phyloP scores from a whole-genome alignment of 2,797 vertebrate species.

The Chelon labrosus region DNA sequence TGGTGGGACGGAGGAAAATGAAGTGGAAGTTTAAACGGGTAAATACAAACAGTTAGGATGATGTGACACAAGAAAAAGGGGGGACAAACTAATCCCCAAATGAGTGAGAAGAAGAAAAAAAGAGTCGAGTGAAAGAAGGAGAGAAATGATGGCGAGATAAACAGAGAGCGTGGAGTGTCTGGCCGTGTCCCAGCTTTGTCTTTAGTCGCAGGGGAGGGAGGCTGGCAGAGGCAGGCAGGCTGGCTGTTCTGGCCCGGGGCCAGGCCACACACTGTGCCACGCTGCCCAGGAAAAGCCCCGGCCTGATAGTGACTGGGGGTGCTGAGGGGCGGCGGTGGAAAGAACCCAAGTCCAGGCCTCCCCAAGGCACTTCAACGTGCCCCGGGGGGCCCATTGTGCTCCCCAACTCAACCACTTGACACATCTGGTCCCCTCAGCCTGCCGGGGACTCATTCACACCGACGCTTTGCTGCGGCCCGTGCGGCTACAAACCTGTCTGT shows the following conservation, averaged over 20 bases:
- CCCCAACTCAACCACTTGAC: constrained; percentile 62
- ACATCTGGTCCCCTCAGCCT: constrained; percentile 70
- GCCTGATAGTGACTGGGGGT: constrained; percentile 56
- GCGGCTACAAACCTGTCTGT: constrained; percentile 25
- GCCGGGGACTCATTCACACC: constrained; percentile 45
- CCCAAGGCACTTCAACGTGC: constrained; percentile 57
- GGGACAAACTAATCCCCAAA: constrained; percentile 5
- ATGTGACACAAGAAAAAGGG: not conserved
- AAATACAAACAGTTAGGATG: not conserved
- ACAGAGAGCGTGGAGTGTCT: constrained; percentile 63
- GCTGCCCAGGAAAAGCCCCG: constrained; percentile 77
- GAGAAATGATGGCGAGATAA: constrained; percentile 52
- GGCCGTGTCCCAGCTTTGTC: constrained; percentile 87
- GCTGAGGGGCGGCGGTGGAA: constrained; percentile 10
- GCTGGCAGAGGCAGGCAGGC: constrained; percentile 79
- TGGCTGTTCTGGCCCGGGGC: constrained; percentile 79
- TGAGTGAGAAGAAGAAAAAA: constrained; percentile 33
- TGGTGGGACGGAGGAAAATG: not conserved
- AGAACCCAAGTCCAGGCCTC: constrained; percentile 43
- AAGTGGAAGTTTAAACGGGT: not conserved
- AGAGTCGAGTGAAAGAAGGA: constrained; percentile 22
- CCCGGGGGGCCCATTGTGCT: constrained; percentile 57
- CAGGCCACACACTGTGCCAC: constrained; percentile 81
- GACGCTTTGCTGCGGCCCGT: constrained; percentile 23
- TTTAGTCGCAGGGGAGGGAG: constrained; percentile 76